Percentiles rank a stretch among this genome's conserved stretches.
phyloP scores from a whole-genome alignment of 2,888 invertebrate genomes.

The Brachypalpus laphriformis region DNA sequence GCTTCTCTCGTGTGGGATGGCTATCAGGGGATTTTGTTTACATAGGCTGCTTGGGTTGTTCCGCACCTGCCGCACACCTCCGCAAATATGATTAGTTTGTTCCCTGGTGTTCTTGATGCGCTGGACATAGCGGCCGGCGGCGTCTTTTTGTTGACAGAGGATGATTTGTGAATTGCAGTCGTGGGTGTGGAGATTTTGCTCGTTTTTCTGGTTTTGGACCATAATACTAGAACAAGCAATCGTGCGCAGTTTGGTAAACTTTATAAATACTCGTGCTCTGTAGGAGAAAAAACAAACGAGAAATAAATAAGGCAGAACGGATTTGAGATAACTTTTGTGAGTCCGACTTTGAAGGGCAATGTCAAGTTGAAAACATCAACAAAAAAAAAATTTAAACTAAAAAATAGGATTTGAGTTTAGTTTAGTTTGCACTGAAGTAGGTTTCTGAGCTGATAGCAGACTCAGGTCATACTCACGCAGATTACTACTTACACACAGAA shows the following conservation, averaged over 20 bases:
- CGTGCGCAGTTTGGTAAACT: neutral
- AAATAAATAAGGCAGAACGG: neutral
- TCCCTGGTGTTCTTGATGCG: neutral
- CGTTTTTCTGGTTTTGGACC: conserved; percentile 14
- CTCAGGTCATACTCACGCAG: too few species aligned
- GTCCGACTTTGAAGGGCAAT: neutral
- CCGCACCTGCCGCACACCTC: neutral
- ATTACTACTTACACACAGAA: too few species aligned
- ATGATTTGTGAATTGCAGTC: conserved; percentile 13
- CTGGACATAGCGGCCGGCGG: neutral
- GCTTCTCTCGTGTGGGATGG: conserved; percentile 19
- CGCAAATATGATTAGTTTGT: conserved; percentile 2
- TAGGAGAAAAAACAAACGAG: neutral
- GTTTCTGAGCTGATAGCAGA: too few species aligned
- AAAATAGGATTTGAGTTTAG: neutral
- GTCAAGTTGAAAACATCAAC: neutral
- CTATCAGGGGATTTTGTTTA: conserved; percentile 70
- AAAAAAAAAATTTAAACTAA: neutral
- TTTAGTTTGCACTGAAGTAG: too few species aligned
- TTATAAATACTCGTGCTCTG: neutral
- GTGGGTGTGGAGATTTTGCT: neutral
- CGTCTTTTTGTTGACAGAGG: conserved; percentile 1
- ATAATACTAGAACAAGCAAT: neutral
- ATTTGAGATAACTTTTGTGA: neutral
- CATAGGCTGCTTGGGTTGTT: conserved; percentile 24